Conservation (phyloP, 2,888 invertebrate species). For the Caenorhabditis imperialis region DNA sequence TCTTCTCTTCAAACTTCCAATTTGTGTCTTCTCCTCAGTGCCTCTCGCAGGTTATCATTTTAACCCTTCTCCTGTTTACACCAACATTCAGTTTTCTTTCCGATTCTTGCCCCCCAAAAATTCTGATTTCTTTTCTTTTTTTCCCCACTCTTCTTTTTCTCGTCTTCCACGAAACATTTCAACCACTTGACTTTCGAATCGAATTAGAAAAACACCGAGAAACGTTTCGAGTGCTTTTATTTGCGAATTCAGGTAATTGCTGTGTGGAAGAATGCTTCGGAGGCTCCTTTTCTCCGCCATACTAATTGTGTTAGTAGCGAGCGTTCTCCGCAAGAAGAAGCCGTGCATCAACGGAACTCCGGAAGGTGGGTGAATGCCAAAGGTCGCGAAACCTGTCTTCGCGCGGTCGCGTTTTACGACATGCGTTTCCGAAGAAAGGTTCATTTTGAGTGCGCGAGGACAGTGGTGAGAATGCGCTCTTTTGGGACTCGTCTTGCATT, state of each 20-base stretch:
- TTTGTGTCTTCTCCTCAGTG: constrained; percentile 21
- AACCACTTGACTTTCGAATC: constrained; percentile 21
- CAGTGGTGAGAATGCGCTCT: too few relatives aligned
- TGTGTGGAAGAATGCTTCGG: constrained; percentile 29
- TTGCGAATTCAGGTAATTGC: constrained; percentile 29
- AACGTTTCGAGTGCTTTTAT: background rate
- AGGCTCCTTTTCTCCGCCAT: constrained; percentile 34
- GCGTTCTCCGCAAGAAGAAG: constrained; percentile 52
- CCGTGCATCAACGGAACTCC: constrained; percentile 60
- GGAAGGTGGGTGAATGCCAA: constrained; percentile 35
- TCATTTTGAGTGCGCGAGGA: too few relatives aligned
- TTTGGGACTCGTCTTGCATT: too few relatives aligned
- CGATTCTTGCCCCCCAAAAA: constrained; percentile 18
- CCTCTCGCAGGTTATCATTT: constrained; percentile 38
- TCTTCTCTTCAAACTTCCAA: constrained; percentile 5
- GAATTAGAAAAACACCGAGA: background rate
- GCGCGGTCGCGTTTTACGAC: too few relatives aligned
- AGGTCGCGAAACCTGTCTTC: too few relatives aligned
- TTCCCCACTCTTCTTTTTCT: background rate
- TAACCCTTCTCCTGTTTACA: constrained; percentile 39
- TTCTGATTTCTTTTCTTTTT: constrained; percentile 2
- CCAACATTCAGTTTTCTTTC: constrained; percentile 9
- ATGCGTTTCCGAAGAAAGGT: too few relatives aligned
- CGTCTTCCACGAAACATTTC: background rate
- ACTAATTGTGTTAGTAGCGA: constrained; percentile 42